phyloP scores from a whole-genome alignment of 1,140 invertebrate genomes.

The Trichogramma pretiosum region DNA sequence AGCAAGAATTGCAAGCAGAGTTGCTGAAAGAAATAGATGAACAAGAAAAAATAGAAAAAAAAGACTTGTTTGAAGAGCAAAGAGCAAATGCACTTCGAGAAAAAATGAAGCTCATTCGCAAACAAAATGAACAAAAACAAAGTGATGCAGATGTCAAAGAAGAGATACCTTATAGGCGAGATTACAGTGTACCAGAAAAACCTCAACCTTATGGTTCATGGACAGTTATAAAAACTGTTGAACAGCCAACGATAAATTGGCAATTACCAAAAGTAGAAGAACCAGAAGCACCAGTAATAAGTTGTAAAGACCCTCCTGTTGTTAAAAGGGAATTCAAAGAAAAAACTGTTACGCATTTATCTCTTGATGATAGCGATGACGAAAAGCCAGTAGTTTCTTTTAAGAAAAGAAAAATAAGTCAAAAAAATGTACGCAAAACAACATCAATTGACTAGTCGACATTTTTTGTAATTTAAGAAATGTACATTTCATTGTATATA shows the following conservation, averaged over 20 bases:
- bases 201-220: slow-evolving; percentile 57
- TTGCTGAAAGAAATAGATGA: slow-evolving; percentile 48
- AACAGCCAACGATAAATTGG: slow-evolving; percentile 45
- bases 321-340: slow-evolving; percentile 54
- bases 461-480: too few relatives aligned
- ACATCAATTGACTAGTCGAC: too few relatives aligned
- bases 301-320: slow-evolving; percentile 34
- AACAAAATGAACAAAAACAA: slow-evolving; percentile 28
- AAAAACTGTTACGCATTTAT: slow-evolving; percentile 46
- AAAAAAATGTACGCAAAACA: slow-evolving; percentile 48
- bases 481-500: too few relatives aligned
- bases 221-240: slow-evolving; percentile 51
- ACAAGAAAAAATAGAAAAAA: slow-evolving; percentile 40
- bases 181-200: slow-evolving; percentile 41
- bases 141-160: slow-evolving; percentile 35
- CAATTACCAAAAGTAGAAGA: slow-evolving; percentile 46
- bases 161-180: slow-evolving; percentile 42
- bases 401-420: slow-evolving; percentile 57
- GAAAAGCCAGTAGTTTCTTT: slow-evolving; percentile 42
- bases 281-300: slow-evolving; percentile 29
- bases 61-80: slow-evolving; percentile 34
- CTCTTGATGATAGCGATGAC: slow-evolving; percentile 43
- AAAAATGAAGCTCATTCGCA: slow-evolving; percentile 42
- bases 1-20: slow-evolving; percentile 37
- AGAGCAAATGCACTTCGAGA: slow-evolving; percentile 42